phyloP scores from a whole-genome alignment of 2,113 vertebrate species.

The rat (Rattus norvegicus) region GRCr8 NC_086024.1:100287501-100288000 shows the following conservation, averaged over 20 bases:
- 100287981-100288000: not conserved
- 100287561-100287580: too few relatives aligned
- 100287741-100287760: not conserved
- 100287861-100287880: not conserved
- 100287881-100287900: not conserved
- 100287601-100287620: too few relatives aligned
- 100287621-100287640: too few relatives aligned
- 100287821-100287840: not conserved
- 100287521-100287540: too few relatives aligned
- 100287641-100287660: too few relatives aligned
- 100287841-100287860: not conserved
- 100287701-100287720: constrained; percentile 21
- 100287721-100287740: not conserved
- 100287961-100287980: not conserved
- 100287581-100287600: too few relatives aligned
- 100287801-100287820: not conserved
- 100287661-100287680: not conserved
- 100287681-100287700: not conserved
- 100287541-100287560: too few relatives aligned
- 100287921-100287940: too few relatives aligned
- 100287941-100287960: too few relatives aligned
- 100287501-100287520: too few relatives aligned
- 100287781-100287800: not conserved
- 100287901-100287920: not conserved
- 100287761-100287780: not conserved